Evolutionary conservation across 2,888 invertebrate species (phyloP), one percentile per base, ranked within the genome.

Genomic region (Galeruca laticollis): DNA sequence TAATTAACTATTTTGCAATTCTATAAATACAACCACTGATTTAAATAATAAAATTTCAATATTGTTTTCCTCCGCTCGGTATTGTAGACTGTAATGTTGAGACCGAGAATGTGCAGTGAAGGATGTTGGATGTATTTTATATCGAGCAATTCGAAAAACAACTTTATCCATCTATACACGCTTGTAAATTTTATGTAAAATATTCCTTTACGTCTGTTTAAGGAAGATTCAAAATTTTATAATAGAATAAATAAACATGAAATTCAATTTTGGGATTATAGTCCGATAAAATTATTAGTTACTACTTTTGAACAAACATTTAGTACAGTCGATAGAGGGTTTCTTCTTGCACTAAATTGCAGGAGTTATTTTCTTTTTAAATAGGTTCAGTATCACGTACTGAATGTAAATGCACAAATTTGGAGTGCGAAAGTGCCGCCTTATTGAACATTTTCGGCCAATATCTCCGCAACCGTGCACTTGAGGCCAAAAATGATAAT

Each of bases 1-100:
- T 13, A 18, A 18, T 49, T 49, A 54, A n/a, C 18, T 31, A 54
- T 15, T 15, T 15, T 47, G 18, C 9, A 47, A 18, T 18, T 56
- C 15, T 35, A 56, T 56, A 57, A 57, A 35, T 56, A 56, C 56
- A 35, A 33, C 56, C 33, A 56, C 18, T 18, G 15, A 33, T 15
- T 31, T 8, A 54, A 33, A 35, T 33, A 33, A 56, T 57, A 33
- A 35, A 33, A 10, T 35, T 56, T 56, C 33, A 52, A 15, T 56
- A 56, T 57, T 57, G 35, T 57, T 57, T 57, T 33, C 5, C 35
- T 18, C 18, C 35, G 52, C 18, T 57, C 18, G 15, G 15, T 18
- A 35, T 33, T 18, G 10, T 33, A n/a, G 56, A 21, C 21, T 11
- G 13, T 49, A 15, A 49, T 18, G n/a, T 52, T 52, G 11, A 13